Evolutionary conservation across 2,113 vertebrate genomes (phyloP).

Genomic region (Aptenodytes forsteri): DNA sequence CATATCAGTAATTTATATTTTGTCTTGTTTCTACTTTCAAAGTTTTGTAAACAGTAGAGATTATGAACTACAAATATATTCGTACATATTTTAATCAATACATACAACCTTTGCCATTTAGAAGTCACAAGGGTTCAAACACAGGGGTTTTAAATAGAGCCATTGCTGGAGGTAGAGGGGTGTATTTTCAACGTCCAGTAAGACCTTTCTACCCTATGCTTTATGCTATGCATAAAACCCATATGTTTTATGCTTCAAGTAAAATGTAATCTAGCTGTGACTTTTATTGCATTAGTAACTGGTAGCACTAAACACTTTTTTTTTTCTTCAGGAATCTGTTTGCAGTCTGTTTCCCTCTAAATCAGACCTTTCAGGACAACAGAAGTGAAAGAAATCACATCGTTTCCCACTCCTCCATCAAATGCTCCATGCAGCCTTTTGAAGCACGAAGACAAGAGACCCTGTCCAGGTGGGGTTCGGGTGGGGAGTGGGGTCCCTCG

Average conservation of each 20-base stretch:
- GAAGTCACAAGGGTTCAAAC: background rate
- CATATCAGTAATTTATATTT: background rate
- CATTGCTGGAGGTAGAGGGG: background rate
- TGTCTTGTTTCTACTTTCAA: background rate
- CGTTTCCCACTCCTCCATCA: background rate
- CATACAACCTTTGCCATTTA: background rate
- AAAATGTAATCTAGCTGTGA: background rate
- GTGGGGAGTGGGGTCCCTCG: background rate
- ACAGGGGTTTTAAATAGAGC: background rate
- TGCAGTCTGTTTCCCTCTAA: background rate
- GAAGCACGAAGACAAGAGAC: no score
- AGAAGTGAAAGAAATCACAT: background rate
- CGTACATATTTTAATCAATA: background rate
- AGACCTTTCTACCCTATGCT: background rate
- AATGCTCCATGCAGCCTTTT: accelerated
- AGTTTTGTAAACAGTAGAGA: background rate
- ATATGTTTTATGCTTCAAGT: background rate
- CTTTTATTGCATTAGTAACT: background rate
- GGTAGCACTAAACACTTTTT: background rate
- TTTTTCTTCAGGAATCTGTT: background rate
- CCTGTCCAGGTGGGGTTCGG: background rate
- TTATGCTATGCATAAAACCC: no score
- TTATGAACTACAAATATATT: background rate
- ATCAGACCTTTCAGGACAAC: background rate
- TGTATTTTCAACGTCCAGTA: background rate